Evolutionary conservation across 2,888 invertebrate species (phyloP).

Genomic region (Thereva nobilitata): DNA sequence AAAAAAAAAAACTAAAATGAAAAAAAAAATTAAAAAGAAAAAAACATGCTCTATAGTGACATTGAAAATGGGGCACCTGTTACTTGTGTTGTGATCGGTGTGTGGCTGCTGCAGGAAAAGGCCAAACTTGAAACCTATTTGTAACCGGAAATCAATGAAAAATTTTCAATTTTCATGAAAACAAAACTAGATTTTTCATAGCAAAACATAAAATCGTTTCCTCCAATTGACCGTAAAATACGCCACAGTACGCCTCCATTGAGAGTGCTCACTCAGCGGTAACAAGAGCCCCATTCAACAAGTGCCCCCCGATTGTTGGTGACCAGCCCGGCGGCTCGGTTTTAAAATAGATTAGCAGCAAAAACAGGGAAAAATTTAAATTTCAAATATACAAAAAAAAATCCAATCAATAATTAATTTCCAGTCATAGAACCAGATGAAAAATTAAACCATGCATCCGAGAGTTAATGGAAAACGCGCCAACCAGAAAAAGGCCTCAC

Average conservation of each 20-base stretch:
- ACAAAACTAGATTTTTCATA: constrained; percentile 40
- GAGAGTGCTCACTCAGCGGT: constrained; percentile 37
- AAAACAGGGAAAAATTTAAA: constrained; percentile 29
- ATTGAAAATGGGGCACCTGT: too few relatives aligned
- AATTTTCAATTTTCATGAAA: constrained; percentile 42
- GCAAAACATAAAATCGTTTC: constrained; percentile 43
- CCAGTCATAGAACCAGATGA: constrained; percentile 33
- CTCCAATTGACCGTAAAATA: constrained; percentile 43
- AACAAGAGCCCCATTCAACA: constrained; percentile 34
- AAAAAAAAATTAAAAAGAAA: too few relatives aligned
- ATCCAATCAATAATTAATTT: constrained; percentile 37
- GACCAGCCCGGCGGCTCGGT: constrained; percentile 15
- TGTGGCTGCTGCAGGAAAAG: too few relatives aligned
- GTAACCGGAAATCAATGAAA: constrained; percentile 38
- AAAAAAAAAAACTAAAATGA: too few relatives aligned
- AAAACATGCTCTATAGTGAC: too few relatives aligned
- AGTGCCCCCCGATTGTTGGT: constrained; percentile 31
- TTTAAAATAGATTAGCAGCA: constrained; percentile 31
- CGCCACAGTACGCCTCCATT: constrained; percentile 29
- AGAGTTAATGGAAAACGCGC: constrained; percentile 31
- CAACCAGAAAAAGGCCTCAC: constrained; percentile 23
- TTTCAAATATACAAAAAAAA: constrained; percentile 20
- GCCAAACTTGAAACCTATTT: too few relatives aligned
- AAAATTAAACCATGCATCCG: constrained; percentile 38
- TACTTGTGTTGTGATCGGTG: too few relatives aligned